Evolutionary conservation across 2,113 vertebrate genomes (phyloP), one percentile per base, ranked within the genome.

Genomic region (Lynx canadensis): DNA sequence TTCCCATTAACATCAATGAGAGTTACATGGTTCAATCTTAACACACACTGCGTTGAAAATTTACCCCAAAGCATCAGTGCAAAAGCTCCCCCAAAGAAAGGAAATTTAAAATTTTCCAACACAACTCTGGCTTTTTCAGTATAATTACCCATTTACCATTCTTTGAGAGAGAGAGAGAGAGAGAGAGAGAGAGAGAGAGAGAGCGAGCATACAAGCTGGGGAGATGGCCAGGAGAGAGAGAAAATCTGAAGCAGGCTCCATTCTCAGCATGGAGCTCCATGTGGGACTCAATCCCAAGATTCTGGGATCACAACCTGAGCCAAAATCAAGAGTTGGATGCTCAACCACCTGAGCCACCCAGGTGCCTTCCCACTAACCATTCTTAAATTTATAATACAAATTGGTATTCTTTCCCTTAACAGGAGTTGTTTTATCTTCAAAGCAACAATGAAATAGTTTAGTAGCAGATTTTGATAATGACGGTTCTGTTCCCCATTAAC

Each of bases 1-100:
- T 91, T 97, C 93, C 91, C 87, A 93, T 89, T 98, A 98, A 96
- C 1, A 2, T 85, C 89, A 94, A 41, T 73, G 80, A 73, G 85
- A 96, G 31, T 57, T 94, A 23, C 55, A 92, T 29, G 25, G 38
- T 65, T 95, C 93, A 89, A 89, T 89, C 84, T 80, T 65, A 96
- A 76, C 52, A 96, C 89, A 93, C 12, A 93, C 55, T 69, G 84
- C 4, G 9, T 25, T 88, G 31, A 83, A 98, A 94, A 73, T 85
- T 81, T 91, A 95, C n/a, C 65, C 88, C 74, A 81, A 82, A 95
- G 81, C 55, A 91, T 48, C 1, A 12, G 33, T 94, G 73, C 31
- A 91, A 97, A 41, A 89, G 36, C 55, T 91, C 68, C 87, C 78
- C 80, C 1, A 97, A 97, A 93, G 52, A 76, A 66, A 69, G 7